A percentile compares a stretch with the other conserved stretches of the same genome.
Evolutionary conservation across 2,113 vertebrate genomes (phyloP).

Genomic region (Nesogale talazaci): DNA sequence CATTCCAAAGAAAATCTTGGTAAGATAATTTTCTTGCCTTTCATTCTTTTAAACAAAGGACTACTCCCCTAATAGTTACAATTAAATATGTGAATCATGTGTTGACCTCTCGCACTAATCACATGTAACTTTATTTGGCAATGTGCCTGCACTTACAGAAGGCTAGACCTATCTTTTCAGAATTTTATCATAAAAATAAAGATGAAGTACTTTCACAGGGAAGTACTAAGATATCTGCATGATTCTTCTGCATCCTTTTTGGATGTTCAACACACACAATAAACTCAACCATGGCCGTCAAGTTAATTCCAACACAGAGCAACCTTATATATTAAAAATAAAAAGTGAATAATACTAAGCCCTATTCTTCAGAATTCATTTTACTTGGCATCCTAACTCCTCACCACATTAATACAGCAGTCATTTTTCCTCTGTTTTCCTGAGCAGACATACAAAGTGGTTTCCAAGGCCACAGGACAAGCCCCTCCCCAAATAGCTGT

Average conservation of each 20-base stretch:
- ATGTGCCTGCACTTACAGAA: background rate
- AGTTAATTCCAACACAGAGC: too few species aligned
- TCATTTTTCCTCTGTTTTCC: background rate
- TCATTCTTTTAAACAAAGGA: conserved; percentile 46
- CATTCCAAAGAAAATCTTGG: conserved; percentile 12
- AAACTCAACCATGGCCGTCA: too few species aligned
- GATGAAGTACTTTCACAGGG: background rate
- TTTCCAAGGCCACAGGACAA: conserved; percentile 32
- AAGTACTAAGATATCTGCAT: background rate
- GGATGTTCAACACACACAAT: background rate
- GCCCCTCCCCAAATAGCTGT: background rate
- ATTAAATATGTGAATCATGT: conserved; percentile 33
- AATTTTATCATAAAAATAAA: conserved; percentile 25
- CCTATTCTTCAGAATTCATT: background rate
- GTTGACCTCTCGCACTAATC: background rate
- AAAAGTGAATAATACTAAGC: background rate
- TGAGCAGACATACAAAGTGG: background rate
- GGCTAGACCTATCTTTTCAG: background rate
- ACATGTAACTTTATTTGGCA: background rate
- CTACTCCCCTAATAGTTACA: background rate
- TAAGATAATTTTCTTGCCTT: background rate
- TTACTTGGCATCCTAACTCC: background rate
- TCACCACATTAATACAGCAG: background rate
- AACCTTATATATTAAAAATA: background rate
- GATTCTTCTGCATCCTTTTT: background rate